phyloP scores from a whole-genome alignment of 2,888 invertebrate species.

The Drosophila neutralis region DNA sequence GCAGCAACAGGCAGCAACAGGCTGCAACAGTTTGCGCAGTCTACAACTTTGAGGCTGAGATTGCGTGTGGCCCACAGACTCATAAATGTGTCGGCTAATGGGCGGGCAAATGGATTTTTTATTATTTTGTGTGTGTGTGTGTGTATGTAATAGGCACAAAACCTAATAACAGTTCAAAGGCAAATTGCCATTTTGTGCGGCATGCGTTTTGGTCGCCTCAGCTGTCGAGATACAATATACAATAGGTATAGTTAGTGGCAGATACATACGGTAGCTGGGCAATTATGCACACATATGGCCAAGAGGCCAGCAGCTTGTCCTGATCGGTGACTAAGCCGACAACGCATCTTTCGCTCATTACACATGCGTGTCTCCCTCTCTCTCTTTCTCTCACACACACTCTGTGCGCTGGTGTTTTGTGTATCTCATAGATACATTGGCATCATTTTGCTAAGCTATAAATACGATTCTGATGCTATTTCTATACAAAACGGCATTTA shows the following conservation, averaged over 20 bases:
- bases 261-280: not conserved
- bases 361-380: conserved; percentile 10
- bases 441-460: conserved; percentile 48
- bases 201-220: conserved; percentile 7
- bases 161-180: conserved; percentile 67
- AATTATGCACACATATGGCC: conserved; percentile 19
- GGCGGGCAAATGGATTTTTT: conserved; percentile 31
- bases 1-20: conserved; percentile 38
- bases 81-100: conserved; percentile 48
- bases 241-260: not conserved
- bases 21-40: conserved; percentile 47
- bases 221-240: conserved; percentile 3
- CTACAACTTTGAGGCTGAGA: conserved; percentile 1
- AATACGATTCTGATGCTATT: conserved; percentile 61
- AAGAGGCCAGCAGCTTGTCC: conserved; percentile 2
- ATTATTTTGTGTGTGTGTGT: conserved; percentile 6
- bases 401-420: not conserved
- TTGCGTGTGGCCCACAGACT: conserved; percentile 43
- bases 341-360: conserved; percentile 16
- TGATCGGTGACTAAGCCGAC: conserved; percentile 20
- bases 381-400: not conserved
- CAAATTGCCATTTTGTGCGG: conserved; percentile 46
- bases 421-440: conserved; percentile 30
- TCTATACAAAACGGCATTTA: conserved; percentile 57
- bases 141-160: conserved; percentile 41